Evolutionary conservation across 2,888 invertebrate species (phyloP).

Genomic region (Tipula vernalis): DNA sequence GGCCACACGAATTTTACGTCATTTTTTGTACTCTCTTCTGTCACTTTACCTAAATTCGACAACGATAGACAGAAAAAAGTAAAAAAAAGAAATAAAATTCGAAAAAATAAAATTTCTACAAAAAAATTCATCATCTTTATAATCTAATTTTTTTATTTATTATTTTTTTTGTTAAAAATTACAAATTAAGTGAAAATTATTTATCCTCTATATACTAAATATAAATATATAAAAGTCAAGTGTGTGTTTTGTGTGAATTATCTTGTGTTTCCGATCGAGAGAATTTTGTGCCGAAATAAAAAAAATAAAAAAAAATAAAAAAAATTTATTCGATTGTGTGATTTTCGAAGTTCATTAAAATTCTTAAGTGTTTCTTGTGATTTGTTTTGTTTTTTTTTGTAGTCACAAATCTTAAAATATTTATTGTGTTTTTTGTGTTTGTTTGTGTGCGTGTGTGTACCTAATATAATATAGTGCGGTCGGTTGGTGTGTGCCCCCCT

Average conservation of each 20-base stretch:
- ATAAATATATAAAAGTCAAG: neutral
- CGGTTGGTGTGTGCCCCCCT: neutral
- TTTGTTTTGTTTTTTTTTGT: neutral
- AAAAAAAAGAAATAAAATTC: neutral
- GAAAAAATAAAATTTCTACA: neutral
- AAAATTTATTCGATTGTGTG: neutral
- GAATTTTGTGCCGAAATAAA: neutral
- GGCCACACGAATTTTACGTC: neutral
- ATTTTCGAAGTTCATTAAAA: neutral
- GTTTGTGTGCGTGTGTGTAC: neutral
- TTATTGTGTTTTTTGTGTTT: neutral
- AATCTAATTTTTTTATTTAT: neutral
- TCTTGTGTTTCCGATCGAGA: neutral
- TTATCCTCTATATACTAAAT: neutral
- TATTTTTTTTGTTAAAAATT: neutral
- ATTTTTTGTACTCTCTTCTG: constrained; percentile 5
- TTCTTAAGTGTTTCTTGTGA: neutral
- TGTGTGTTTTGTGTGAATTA: neutral
- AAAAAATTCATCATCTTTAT: neutral
- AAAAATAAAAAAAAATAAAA: neutral
- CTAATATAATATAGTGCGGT: too few species aligned
- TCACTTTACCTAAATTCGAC: constrained; percentile 7
- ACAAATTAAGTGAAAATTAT: neutral
- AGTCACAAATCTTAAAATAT: neutral
- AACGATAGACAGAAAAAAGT: constrained; percentile 4